Evolutionary conservation across 2,888 invertebrate species (phyloP).

Genomic region (Luperina testacea): DNA sequence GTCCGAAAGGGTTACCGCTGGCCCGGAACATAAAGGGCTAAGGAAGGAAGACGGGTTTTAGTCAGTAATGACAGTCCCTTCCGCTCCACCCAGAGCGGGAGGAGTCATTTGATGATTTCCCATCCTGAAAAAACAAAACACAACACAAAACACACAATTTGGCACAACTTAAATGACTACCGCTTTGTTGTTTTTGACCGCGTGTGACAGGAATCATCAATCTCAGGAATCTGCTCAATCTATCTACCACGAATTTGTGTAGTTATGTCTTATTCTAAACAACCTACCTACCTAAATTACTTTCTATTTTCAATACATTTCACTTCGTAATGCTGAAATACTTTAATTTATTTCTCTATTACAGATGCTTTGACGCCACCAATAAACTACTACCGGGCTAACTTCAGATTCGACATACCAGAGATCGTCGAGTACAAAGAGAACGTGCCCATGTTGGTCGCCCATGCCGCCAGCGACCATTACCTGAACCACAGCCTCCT

Average conservation of each 20-base stretch:
- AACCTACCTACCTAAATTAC: background rate
- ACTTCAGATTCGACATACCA: constrained; percentile 74
- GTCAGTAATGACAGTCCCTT: too few relatives aligned
- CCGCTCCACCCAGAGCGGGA: too few relatives aligned
- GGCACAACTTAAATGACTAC: background rate
- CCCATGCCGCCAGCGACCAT: constrained; percentile 85
- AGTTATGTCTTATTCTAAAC: background rate
- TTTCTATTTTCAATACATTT: background rate
- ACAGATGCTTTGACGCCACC: constrained; percentile 89
- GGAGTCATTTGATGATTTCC: too few relatives aligned
- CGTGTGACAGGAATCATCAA: background rate
- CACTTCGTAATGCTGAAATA: background rate
- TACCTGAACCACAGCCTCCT: constrained; percentile 75
- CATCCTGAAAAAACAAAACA: too few relatives aligned
- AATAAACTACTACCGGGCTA: constrained; percentile 90
- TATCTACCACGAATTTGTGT: background rate
- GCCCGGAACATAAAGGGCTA: too few relatives aligned
- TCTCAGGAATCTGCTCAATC: background rate
- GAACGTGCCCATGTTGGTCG: constrained; percentile 84
- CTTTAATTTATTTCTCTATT: constrained; percentile 61
- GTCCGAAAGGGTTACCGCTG: too few relatives aligned
- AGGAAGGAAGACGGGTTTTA: too few relatives aligned
- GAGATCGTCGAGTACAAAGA: constrained; percentile 73
- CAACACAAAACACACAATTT: too few relatives aligned
- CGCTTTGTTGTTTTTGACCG: background rate